Base-by-base conservation (phyloP, 2,888 invertebrate species). In the Apeira syringaria region DNA sequence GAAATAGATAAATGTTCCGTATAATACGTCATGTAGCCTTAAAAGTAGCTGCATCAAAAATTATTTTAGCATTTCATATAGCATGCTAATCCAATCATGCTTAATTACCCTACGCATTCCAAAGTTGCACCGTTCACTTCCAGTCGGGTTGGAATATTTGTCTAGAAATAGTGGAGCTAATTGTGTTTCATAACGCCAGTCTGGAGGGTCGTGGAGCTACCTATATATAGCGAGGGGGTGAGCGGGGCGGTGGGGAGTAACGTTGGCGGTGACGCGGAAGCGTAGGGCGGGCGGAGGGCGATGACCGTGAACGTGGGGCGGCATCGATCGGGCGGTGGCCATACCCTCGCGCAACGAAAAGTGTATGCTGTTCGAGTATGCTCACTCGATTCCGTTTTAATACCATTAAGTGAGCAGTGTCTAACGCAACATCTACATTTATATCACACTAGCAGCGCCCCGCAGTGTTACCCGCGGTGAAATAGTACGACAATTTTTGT, bases 261-360 rank as follows among this genome's bases (percentile, higher is more conserved):
- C 54, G 64, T 64, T 56, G 67, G 61, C 71, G 71, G 68, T 73
- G 82, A 86, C 85, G 83, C 86, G 88, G 87, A 87, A 87, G 77
- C 83, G 78, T 81, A 86, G 86, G 87, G 88, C 87, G 88, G 88
- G 86, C 83, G 86, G 81, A 88, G 89, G 89, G 85, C 89, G 89
- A 73, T 88, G 89, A 89, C 89, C 89, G 89, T 88, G 89, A 88
- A 88, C 86, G 79, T 84, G 83, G 85, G 85, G 84, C 84, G 84
- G 81, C 73, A 87, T 86, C 83, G 87, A 86, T 87, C 81, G 69
- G 56, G 49, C 27, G 28, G 60, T 74, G 57, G 72, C 87, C 87
- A 88, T 89, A 88, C 87, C 88, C 88, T 89, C 87, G 87, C 88
- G 85, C 87, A 89, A 89, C 78, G 77, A 77, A 82, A 83, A 82